Evolutionary conservation across 2,113 vertebrate genomes (phyloP).

Genomic region (Montifringilla adamsi): DNA sequence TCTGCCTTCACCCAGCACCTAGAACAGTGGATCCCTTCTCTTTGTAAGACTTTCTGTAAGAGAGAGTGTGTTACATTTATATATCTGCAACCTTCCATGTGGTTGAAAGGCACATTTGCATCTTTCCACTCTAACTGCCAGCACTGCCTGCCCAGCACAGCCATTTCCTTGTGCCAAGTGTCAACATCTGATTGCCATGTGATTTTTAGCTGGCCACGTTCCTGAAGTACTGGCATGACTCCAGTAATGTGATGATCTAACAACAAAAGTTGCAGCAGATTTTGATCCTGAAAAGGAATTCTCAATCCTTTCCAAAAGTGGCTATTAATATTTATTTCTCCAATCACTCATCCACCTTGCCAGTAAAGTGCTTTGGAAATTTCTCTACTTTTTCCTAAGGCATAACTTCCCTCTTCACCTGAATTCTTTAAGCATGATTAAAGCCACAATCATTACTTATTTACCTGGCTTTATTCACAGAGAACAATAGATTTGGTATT

Average conservation of each 20-base stretch:
- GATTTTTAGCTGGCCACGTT: not conserved
- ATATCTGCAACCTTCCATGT: not conserved
- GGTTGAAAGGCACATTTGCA: not conserved
- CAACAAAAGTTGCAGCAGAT: not conserved
- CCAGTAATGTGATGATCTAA: not conserved
- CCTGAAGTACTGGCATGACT: not conserved
- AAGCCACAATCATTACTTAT: not conserved
- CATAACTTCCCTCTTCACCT: not conserved
- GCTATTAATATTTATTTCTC: not conserved
- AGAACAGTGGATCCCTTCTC: not conserved
- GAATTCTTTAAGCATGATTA: constrained; percentile 14
- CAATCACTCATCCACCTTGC: not conserved
- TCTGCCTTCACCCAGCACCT: not conserved
- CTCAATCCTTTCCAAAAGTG: not conserved
- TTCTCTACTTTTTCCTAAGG: not conserved
- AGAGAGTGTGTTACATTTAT: not conserved
- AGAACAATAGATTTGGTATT: not conserved
- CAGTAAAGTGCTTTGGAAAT: not conserved
- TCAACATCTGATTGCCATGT: not conserved
- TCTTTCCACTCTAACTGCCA: not conserved
- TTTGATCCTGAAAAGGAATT: not conserved
- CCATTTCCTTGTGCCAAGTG: not conserved
- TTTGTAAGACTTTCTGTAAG: not conserved
- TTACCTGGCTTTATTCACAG: constrained; percentile 19
- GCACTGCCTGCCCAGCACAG: not conserved